Evolutionary conservation across 2,797 vertebrate species (phyloP).

Genomic region (Garrulus glandarius): DNA sequence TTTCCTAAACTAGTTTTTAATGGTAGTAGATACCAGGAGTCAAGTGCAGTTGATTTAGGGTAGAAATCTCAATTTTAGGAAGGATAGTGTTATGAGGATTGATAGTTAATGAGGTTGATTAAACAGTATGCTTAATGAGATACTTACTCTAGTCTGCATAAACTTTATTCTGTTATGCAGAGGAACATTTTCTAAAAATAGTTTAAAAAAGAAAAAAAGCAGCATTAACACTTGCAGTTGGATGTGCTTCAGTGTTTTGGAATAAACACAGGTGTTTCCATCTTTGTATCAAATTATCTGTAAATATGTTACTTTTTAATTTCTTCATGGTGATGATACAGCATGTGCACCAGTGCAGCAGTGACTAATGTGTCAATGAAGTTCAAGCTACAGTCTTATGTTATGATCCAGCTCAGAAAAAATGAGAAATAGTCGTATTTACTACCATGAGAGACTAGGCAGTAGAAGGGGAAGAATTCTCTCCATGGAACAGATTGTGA

Average conservation of each 20-base stretch:
- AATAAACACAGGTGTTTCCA: background rate
- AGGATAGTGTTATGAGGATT: background rate
- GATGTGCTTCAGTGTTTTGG: background rate
- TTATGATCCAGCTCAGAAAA: background rate
- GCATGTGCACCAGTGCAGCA: background rate
- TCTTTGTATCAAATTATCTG: background rate
- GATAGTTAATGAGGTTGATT: background rate
- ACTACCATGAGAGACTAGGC: background rate
- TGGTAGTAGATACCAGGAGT: background rate
- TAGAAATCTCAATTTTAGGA: background rate
- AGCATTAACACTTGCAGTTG: background rate
- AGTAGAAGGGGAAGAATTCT: background rate
- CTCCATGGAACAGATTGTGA: background rate
- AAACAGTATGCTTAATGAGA: background rate
- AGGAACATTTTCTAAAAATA: background rate
- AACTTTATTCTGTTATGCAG: background rate
- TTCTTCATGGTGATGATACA: background rate
- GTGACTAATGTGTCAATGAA: background rate
- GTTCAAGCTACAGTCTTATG: background rate
- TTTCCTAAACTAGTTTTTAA: background rate
- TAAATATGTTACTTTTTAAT: background rate
- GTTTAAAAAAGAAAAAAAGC: background rate
- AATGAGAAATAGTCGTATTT: background rate
- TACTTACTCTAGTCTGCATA: background rate
- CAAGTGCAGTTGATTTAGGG: background rate